Evolutionary conservation across 2,888 invertebrate genomes (phyloP), one percentile per base, ranked within the genome.

Genomic region (Drosophila nigricruria): DNA sequence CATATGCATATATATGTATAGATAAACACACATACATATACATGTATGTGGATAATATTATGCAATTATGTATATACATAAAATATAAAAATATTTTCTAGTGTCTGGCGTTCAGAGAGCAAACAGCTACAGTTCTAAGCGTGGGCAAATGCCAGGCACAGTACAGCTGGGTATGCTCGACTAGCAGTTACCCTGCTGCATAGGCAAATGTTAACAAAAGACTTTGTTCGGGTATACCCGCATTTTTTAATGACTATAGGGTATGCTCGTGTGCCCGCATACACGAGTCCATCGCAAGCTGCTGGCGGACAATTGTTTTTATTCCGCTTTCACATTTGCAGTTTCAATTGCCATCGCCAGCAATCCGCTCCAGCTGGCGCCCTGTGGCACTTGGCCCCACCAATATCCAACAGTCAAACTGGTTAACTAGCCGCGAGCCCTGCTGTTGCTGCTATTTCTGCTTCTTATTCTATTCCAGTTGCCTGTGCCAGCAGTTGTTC

Each of bases 351-450:
- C 56, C 58, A 61, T 42, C 47, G 50, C 27, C 56, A 42, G 12
- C 49, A 16, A 16, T 32, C 18, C 23, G 14, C 45, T 30, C 40
- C 56, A 56, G 56, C 56, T 27, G 30, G 23, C 27, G 59, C 75
- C 60, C 54, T 36, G 34, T 30, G 32, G 52, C 75, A 54, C 43
- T 42, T 61, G 56, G 56, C 64, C 45, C 30, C 54, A 30, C 38
- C 60, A 69, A 54, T 60, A 52, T 73, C 70, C 49, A 56, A 56
- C 54, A 77, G 76, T 70, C 77, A 69, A 76, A 56, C 56, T 77
- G 69, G 57, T 70, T 67, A 77, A 62, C 70, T 66, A 32, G 45
- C 70, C 56, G 59, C 68, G 68, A 27, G 59, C 57, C 20, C 58
- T 36, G 52, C 43, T 38, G 40, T 32, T 30, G 52, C 32, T 18